Evolutionary conservation across 2,797 vertebrate species (phyloP).

Genomic region (Sebastes umbrosus): DNA sequence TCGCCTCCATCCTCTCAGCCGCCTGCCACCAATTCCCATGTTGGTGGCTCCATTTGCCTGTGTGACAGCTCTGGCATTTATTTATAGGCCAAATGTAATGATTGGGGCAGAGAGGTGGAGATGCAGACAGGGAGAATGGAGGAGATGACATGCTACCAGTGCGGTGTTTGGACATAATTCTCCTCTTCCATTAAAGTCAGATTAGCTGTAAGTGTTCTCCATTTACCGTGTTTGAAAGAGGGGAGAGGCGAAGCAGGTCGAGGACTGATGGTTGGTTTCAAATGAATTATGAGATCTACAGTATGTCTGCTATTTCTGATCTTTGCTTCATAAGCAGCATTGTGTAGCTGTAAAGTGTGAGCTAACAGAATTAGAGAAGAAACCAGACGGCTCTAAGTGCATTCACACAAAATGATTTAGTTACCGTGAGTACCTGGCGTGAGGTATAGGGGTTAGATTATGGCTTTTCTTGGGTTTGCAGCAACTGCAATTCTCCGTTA

Average conservation of each 20-base stretch:
- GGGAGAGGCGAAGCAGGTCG: neutral
- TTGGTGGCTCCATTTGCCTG: slow-evolving; percentile 51
- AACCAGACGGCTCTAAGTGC: neutral
- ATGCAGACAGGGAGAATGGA: neutral
- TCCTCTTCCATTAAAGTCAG: slow-evolving; percentile 49
- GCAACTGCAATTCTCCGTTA: neutral
- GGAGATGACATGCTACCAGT: slow-evolving; percentile 47
- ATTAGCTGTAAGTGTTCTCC: slow-evolving; percentile 45
- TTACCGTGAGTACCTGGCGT: neutral
- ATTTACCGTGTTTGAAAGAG: slow-evolving; percentile 24
- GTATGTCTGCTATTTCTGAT: neutral
- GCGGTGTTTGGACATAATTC: slow-evolving; percentile 49
- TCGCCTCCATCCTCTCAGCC: slow-evolving; percentile 20
- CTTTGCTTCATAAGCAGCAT: neutral
- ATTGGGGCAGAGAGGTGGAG: slow-evolving; percentile 29
- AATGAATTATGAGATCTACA: slow-evolving; percentile 1
- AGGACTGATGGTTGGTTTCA: neutral
- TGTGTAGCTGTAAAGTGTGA: neutral
- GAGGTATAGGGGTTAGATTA: neutral
- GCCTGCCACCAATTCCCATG: slow-evolving; percentile 22
- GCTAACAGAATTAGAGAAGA: slow-evolving; percentile 5
- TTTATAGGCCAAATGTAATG: slow-evolving; percentile 73
- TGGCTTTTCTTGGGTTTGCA: neutral
- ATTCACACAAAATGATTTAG: neutral
- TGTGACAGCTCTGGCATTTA: slow-evolving; percentile 63